Evolutionary conservation across 1,140 invertebrate genomes (phyloP).

Genomic region (Drosophila ironensis): DNA sequence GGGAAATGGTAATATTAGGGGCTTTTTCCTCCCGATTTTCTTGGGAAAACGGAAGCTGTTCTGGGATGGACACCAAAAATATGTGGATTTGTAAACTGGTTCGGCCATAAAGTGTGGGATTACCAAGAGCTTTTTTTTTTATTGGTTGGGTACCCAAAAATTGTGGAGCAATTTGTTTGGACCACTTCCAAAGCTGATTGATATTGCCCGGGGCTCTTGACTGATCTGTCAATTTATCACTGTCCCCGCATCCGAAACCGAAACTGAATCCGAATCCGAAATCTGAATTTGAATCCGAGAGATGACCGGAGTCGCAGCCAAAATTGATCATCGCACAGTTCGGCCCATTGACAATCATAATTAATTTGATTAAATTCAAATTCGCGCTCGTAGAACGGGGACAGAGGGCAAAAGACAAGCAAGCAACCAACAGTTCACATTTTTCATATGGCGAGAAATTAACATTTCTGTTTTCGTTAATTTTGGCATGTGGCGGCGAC

Average conservation of each 20-base stretch:
- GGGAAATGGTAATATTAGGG: constrained; percentile 61
- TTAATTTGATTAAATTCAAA: constrained; percentile 80
- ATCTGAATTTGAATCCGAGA: no score
- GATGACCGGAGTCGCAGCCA: constrained; percentile 1
- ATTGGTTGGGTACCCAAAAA: constrained; percentile 6
- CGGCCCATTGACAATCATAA: constrained; percentile 69
- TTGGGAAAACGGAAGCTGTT: constrained; percentile 63
- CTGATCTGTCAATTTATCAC: constrained; percentile 74
- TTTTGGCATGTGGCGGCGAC: constrained; percentile 69
- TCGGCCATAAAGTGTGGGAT: constrained; percentile 62
- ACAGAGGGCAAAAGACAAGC: constrained; percentile 40
- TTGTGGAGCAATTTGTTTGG: constrained; percentile 63
- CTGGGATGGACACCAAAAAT: constrained; percentile 29
- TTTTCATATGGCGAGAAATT: constrained; percentile 64
- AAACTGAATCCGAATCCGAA: no score
- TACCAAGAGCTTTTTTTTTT: constrained; percentile 41
- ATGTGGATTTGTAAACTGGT: constrained; percentile 39
- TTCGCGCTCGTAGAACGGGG: constrained; percentile 62
- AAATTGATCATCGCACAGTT: constrained; percentile 50
- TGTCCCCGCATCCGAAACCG: constrained; percentile 27
- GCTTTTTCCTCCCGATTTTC: neutral
- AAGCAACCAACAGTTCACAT: constrained; percentile 31
- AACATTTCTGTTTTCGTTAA: constrained; percentile 67
- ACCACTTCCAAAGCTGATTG: constrained; percentile 40
- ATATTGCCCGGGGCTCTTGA: constrained; percentile 15